These are phyloP conservation scores for Eulemur albifrons DNA, from an alignment of 2,797 vertebrate species.

Conservation along the genomic window DNA sequence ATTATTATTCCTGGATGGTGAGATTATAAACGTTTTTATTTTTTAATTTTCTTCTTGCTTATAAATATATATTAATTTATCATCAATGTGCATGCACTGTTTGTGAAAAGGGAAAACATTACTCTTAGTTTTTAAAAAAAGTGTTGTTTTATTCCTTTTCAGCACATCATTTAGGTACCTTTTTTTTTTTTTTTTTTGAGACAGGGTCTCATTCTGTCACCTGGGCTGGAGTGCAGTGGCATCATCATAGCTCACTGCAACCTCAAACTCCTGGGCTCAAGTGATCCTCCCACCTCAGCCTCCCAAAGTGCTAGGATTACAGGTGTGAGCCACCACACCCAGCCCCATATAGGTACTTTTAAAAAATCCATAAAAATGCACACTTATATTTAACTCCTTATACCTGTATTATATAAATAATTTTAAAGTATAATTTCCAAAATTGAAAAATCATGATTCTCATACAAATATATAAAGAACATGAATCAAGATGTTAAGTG, in stretches of 20 bases:
- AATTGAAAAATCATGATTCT: neutral
- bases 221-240: neutral
- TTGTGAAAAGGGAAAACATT: slow-evolving; percentile 33
- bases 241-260: neutral
- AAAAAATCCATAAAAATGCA: neutral
- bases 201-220: neutral
- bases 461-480: slow-evolving; percentile 9
- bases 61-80: slow-evolving; percentile 47
- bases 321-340: neutral
- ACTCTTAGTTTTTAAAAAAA: slow-evolving; percentile 7
- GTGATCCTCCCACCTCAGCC: neutral
- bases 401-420: neutral
- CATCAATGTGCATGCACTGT: neutral
- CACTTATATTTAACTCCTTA: neutral
- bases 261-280: neutral
- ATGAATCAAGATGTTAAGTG: slow-evolving; percentile 23
- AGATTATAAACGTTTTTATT: slow-evolving; percentile 30
- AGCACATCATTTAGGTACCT: neutral
- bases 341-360: neutral
- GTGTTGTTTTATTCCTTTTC: neutral
- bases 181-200: neutral
- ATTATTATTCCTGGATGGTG: neutral
- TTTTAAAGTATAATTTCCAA: slow-evolving; percentile 41
- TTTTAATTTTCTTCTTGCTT: slow-evolving; percentile 38
- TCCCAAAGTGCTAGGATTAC: neutral